A percentile compares a stretch with the other conserved stretches of the same genome.
phyloP scores from a whole-genome alignment of 2,888 invertebrate species.

The Tachina grossa region DNA sequence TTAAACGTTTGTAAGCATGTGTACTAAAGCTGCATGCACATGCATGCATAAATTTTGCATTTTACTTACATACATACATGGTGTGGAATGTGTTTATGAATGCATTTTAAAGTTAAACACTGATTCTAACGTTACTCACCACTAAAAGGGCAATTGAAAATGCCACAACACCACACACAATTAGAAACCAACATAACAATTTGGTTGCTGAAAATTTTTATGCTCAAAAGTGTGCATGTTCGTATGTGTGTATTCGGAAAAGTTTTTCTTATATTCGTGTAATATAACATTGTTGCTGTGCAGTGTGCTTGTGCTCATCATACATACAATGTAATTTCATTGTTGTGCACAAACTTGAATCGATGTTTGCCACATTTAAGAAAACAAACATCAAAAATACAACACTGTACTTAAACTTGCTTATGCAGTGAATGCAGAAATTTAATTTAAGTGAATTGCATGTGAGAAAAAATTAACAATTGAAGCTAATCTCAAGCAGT shows the following conservation, averaged over 20 bases:
- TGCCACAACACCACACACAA: constrained; percentile 37
- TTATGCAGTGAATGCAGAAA: too few species aligned
- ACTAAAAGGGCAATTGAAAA: constrained; percentile 51
- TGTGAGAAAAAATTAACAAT: too few species aligned
- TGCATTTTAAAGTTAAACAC: neutral
- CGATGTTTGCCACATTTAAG: neutral
- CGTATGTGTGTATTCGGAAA: neutral
- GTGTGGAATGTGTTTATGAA: neutral
- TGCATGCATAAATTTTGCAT: constrained; percentile 9
- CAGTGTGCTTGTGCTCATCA: neutral
- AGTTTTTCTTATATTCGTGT: neutral
- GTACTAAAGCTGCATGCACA: neutral
- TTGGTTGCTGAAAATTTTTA: constrained; percentile 26
- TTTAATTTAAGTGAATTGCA: too few species aligned
- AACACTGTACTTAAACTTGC: neutral
- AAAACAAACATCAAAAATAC: neutral
- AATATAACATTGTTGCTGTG: neutral
- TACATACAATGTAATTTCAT: neutral
- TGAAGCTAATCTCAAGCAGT: too few species aligned
- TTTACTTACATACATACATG: too few species aligned
- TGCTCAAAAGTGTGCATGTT: neutral
- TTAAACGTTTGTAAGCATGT: neutral
- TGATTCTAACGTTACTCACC: constrained; percentile 16
- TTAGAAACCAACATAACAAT: constrained; percentile 17
- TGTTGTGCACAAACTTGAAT: neutral